Evolutionary conservation across 37 sponge, comb jelly and placozoan species (phyloP).

Genomic region (Ephydatia muelleri): DNA sequence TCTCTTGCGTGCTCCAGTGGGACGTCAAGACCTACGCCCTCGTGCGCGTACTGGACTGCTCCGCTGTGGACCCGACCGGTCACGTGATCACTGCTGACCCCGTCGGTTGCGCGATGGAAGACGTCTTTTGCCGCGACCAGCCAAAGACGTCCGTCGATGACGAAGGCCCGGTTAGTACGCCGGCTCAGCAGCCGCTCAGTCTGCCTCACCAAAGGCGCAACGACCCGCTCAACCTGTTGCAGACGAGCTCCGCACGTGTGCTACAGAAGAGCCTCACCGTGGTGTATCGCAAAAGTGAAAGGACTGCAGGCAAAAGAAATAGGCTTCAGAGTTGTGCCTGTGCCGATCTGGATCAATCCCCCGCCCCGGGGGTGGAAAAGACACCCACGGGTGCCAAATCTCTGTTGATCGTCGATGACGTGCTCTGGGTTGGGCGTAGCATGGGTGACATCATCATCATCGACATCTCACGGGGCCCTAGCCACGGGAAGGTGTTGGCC

Average conservation of each 20-base stretch:
- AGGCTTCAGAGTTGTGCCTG: too few relatives aligned
- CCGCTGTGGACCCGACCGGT: conserved; percentile 67
- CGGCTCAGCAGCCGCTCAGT: background rate
- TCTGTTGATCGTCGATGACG: conserved; percentile 63
- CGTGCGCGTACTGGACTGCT: conserved; percentile 66
- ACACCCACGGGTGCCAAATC: conserved; percentile 78
- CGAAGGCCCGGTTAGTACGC: background rate
- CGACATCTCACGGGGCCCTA: conserved; percentile 31
- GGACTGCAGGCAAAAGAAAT: background rate
- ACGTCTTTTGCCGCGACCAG: conserved; percentile 27
- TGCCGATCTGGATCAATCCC: too few relatives aligned
- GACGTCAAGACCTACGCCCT: conserved; percentile 63
- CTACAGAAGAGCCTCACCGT: conserved; percentile 4
- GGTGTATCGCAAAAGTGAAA: background rate
- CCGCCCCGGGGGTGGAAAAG: too few relatives aligned
- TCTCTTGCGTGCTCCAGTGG: conserved; percentile 82
- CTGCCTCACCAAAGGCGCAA: conserved; percentile 12
- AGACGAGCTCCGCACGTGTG: conserved; percentile 23
- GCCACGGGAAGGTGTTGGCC: conserved; percentile 67
- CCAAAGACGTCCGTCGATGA: background rate
- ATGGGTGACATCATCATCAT: conserved; percentile 90
- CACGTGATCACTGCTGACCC: conserved; percentile 39
- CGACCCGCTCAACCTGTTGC: conserved; percentile 20
- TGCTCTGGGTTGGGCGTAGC: conserved; percentile 87
- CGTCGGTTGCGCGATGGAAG: conserved; percentile 20